A percentile compares a stretch with the other conserved stretches of the same genome.
Evolutionary conservation across 2,113 vertebrate genomes (phyloP).

Genomic region (Hemibagrus wyckioides): DNA sequence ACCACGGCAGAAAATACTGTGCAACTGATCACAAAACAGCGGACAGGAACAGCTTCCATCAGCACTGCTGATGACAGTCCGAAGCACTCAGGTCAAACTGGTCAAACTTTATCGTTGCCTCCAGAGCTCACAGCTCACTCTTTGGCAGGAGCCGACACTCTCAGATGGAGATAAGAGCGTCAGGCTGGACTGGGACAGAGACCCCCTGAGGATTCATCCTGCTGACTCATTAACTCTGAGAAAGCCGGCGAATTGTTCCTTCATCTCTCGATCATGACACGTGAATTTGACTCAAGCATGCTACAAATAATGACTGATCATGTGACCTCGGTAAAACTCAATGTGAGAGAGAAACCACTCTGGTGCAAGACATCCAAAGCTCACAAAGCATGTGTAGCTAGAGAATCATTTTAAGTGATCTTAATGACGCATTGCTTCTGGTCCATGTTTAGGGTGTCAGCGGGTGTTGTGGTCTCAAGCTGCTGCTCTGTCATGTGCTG

Average conservation of each 20-base stretch:
- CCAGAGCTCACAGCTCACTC: slow-evolving; percentile 23
- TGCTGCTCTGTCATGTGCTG: slow-evolving; percentile 23
- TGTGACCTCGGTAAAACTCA: slow-evolving; percentile 20
- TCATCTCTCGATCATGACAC: not conserved
- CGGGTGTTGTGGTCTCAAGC: not conserved
- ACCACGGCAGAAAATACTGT: not conserved
- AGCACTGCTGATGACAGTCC: slow-evolving; percentile 41
- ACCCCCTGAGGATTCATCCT: slow-evolving; percentile 27
- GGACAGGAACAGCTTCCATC: slow-evolving; percentile 29
- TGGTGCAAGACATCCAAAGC: not conserved
- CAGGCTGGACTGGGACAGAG: slow-evolving; percentile 1
- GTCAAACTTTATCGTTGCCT: slow-evolving; percentile 39
- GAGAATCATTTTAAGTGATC: not conserved
- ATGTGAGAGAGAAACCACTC: slow-evolving; percentile 25
- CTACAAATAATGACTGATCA: slow-evolving; percentile 21
- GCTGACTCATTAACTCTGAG: slow-evolving; percentile 4
- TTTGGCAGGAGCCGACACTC: slow-evolving; percentile 25
- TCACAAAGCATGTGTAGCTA: not conserved
- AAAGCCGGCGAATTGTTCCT: slow-evolving; percentile 13
- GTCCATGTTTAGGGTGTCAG: not conserved
- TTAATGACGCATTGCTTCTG: not conserved
- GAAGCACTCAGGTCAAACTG: slow-evolving; percentile 42
- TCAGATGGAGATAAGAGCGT: slow-evolving; percentile 44
- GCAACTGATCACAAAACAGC: slow-evolving; percentile 32
- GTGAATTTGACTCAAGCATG: not conserved